Conservation (phyloP, 2,888 invertebrate species). For the Melanargia galathea region DNA sequence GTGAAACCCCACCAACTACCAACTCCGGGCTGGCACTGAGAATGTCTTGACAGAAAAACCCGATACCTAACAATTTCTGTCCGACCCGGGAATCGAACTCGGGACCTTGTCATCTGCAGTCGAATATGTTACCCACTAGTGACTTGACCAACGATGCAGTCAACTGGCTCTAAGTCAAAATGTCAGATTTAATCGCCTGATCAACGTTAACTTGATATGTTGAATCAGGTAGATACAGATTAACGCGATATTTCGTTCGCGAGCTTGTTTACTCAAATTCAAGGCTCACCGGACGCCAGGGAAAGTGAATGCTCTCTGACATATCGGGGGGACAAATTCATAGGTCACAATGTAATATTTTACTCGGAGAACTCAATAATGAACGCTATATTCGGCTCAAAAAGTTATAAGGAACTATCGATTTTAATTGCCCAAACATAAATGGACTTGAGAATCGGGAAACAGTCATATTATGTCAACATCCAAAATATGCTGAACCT, state of each 20-base stretch:
- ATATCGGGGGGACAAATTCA: neutral
- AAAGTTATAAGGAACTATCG: constrained; percentile 9
- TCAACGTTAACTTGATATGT: too few relatives aligned
- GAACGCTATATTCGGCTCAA: constrained; percentile 3
- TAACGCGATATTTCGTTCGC: neutral
- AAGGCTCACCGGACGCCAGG: neutral
- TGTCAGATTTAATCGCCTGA: too few relatives aligned
- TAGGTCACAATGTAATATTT: neutral
- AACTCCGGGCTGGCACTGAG: too few relatives aligned
- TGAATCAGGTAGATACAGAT: too few relatives aligned
- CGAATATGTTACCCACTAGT: too few relatives aligned
- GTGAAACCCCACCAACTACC: too few relatives aligned
- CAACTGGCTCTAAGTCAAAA: too few relatives aligned
- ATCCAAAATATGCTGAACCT: constrained; percentile 6
- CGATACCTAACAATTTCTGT: too few relatives aligned
- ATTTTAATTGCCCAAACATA: constrained; percentile 16
- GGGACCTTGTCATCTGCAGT: too few relatives aligned
- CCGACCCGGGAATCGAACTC: too few relatives aligned
- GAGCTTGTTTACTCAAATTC: neutral
- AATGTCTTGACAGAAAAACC: too few relatives aligned
- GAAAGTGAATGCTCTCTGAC: constrained; percentile 2
- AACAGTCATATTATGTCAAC: constrained; percentile 12
- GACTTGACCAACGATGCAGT: too few relatives aligned
- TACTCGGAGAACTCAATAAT: neutral
- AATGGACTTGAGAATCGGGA: constrained; percentile 17